Conservation (phyloP, 2,113 vertebrate species). For the Hippocampus comes region DNA sequence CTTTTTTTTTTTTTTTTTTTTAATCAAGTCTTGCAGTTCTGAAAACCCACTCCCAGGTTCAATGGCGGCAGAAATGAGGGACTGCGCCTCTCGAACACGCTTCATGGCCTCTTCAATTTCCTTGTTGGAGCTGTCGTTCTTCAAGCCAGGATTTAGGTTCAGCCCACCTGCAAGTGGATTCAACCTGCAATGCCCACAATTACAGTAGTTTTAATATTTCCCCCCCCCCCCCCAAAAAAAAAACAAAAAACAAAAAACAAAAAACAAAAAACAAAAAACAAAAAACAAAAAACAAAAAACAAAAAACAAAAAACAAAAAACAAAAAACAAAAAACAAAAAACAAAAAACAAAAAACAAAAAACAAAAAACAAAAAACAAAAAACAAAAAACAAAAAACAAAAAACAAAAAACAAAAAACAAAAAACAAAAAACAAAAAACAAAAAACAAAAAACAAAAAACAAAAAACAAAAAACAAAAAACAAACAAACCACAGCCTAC, state of each 20-base stretch:
- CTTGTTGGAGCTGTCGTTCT: slow-evolving; percentile 91
- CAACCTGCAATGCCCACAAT: slow-evolving; percentile 72
- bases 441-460: too few relatives aligned
- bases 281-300: too few relatives aligned
- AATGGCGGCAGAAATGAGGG: slow-evolving; percentile 95
- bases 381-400: too few relatives aligned
- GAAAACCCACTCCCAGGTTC: slow-evolving; percentile 87
- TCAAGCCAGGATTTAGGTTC: slow-evolving; percentile 83
- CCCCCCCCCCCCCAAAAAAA: neutral
- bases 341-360: too few relatives aligned
- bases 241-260: too few relatives aligned
- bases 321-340: too few relatives aligned
- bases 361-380: too few relatives aligned
- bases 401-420: too few relatives aligned
- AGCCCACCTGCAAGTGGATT: slow-evolving; percentile 91
- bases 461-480: too few relatives aligned
- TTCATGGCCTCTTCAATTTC: slow-evolving; percentile 99
- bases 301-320: too few relatives aligned
- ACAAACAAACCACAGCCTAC: neutral
- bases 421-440: too few relatives aligned
- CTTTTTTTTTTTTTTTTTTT: neutral
- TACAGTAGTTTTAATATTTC: slow-evolving; percentile 3
- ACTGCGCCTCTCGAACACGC: slow-evolving; percentile 94
- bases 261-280: too few relatives aligned
- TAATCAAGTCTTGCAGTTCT: neutral